Evolutionary conservation across 2,113 vertebrate species (phyloP).

Genomic region (Gracilinanus agilis): DNA sequence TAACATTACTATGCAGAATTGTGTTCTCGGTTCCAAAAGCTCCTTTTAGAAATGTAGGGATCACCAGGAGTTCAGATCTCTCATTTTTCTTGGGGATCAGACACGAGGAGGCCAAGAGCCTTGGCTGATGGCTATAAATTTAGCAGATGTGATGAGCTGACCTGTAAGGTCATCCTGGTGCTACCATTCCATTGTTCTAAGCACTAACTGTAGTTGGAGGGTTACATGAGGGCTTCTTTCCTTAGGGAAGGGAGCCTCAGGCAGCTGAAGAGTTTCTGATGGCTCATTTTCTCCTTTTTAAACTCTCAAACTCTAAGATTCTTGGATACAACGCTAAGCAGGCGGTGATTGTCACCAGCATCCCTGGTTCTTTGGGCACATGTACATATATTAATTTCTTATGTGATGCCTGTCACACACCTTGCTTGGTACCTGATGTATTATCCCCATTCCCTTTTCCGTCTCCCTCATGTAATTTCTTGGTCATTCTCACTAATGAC

Average conservation of each 20-base stretch:
- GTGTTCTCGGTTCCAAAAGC: neutral
- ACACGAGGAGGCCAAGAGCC: neutral
- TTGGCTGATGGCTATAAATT: neutral
- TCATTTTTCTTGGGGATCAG: neutral
- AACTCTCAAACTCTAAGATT: neutral
- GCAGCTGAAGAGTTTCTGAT: neutral
- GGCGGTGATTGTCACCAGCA: neutral
- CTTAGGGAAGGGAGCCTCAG: neutral
- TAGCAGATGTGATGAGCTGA: neutral
- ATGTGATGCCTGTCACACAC: neutral
- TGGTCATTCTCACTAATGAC: slow-evolving; percentile 16
- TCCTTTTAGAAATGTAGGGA: neutral
- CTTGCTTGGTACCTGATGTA: neutral
- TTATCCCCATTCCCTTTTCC: neutral
- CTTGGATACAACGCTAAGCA: neutral
- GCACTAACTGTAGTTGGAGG: neutral
- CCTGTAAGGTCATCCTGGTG: neutral
- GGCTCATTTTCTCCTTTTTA: neutral
- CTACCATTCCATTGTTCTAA: neutral
- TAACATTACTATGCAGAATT: neutral
- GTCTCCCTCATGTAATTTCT: slow-evolving; percentile 8
- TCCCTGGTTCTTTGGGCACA: slow-evolving; percentile 5
- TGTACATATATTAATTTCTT: slow-evolving; percentile 4
- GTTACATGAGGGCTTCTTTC: neutral
- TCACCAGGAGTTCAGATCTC: neutral